Conservation (phyloP, 2,797 vertebrate genomes). For the Eulemur mongoz region DNA sequence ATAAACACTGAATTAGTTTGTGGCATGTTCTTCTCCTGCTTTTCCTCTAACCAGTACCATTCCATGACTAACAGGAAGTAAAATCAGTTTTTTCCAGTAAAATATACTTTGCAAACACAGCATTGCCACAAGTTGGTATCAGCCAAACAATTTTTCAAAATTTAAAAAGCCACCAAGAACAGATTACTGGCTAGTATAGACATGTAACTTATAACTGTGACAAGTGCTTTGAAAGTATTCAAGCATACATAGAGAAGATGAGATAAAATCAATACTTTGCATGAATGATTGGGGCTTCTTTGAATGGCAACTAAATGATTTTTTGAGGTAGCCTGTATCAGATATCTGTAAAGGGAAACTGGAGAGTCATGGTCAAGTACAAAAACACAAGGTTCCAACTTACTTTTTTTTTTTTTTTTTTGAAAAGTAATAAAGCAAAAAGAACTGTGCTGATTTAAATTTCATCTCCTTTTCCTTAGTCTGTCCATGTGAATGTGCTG, state of each 20-base stretch:
- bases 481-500: conserved; percentile 81
- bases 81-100: neutral
- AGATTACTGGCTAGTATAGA: neutral
- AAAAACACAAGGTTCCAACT: conserved; percentile 54
- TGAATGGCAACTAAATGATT: neutral
- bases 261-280: neutral
- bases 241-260: neutral
- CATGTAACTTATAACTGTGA: neutral
- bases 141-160: neutral
- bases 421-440: conserved; percentile 63
- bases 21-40: neutral
- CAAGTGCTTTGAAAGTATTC: neutral
- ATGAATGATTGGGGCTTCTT: neutral
- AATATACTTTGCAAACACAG: neutral
- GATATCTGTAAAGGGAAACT: neutral
- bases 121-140: neutral
- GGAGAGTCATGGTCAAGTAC: neutral
- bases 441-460: conserved; percentile 74
- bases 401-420: conserved; percentile 29
- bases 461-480: conserved; percentile 83
- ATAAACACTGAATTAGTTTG: neutral
- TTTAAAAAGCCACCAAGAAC: neutral
- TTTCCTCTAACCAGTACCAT: neutral
- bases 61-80: neutral
- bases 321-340: neutral